Evolutionary conservation across 2,797 vertebrate genomes (phyloP).

Genomic region (Amphiprion clarkii): DNA sequence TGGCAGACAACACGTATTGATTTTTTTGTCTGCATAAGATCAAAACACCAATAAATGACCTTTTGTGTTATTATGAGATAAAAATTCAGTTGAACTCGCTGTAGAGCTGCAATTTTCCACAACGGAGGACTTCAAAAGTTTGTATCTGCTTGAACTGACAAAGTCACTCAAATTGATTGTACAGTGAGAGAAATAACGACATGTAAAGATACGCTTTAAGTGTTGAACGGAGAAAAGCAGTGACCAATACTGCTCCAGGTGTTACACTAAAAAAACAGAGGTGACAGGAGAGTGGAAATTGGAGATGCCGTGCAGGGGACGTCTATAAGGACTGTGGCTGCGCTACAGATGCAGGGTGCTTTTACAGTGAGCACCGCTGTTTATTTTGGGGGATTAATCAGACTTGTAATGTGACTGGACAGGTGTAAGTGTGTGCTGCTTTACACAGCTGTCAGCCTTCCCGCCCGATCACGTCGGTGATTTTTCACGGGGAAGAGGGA

Average conservation of each 20-base stretch:
- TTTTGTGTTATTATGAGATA: slow-evolving; percentile 34
- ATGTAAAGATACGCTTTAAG: not conserved
- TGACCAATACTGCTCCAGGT: not conserved
- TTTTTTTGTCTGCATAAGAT: slow-evolving; percentile 45
- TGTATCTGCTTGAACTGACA: not conserved
- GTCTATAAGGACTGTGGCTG: slow-evolving; percentile 8
- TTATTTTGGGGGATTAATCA: slow-evolving; percentile 65
- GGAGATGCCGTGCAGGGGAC: not conserved
- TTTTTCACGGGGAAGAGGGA: slow-evolving; percentile 60
- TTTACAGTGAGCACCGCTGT: slow-evolving; percentile 50
- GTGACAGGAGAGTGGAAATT: slow-evolving; percentile 11
- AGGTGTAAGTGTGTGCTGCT: slow-evolving; percentile 70
- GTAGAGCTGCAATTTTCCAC: not conserved
- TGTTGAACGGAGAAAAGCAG: not conserved
- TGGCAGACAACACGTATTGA: slow-evolving; percentile 44
- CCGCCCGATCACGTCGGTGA: slow-evolving; percentile 57
- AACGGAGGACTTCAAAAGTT: not conserved
- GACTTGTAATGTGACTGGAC: slow-evolving; percentile 69
- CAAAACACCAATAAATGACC: slow-evolving; percentile 49
- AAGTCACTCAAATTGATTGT: not conserved
- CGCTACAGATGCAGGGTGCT: slow-evolving; percentile 13
- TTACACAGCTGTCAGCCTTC: slow-evolving; percentile 78
- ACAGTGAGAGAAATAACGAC: not conserved
- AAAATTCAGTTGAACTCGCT: slow-evolving; percentile 20
- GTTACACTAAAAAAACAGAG: slow-evolving; percentile 44